phyloP scores from a whole-genome alignment of 1,140 invertebrate species.

The Scaptomyza montana region DNA sequence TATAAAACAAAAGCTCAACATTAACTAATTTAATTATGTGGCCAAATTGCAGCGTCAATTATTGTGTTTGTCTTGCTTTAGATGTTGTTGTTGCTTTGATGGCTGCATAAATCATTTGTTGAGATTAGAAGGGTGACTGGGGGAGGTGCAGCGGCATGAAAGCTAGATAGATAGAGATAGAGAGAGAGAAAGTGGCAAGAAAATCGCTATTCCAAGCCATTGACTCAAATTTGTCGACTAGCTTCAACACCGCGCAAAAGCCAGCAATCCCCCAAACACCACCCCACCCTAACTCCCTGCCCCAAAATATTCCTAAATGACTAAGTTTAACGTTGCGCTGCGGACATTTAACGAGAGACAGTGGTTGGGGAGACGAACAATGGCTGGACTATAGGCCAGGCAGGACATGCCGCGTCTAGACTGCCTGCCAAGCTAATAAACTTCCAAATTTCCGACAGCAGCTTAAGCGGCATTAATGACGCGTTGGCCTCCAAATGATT shows the following conservation, averaged over 20 bases:
- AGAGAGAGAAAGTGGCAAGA: conserved; percentile 2
- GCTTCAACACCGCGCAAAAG: background rate
- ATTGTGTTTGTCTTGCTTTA: conserved; percentile 21
- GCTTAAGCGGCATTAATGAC: conserved; percentile 64
- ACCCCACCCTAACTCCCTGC: background rate
- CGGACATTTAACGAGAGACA: conserved; percentile 32
- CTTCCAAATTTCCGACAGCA: conserved; percentile 58
- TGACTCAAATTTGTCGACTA: conserved; percentile 56
- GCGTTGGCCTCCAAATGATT: conserved; percentile 55
- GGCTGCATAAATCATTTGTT: conserved; percentile 47
- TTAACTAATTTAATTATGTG: conserved; percentile 74
- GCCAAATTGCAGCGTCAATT: conserved; percentile 47
- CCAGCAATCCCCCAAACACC: background rate
- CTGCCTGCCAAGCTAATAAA: conserved; percentile 55
- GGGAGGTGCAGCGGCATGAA: background rate
- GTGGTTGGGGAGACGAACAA: background rate
- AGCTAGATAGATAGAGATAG: background rate
- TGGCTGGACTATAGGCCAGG: background rate
- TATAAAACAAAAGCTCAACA: conserved; percentile 42
- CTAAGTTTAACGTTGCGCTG: conserved; percentile 25
- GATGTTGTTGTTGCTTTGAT: conserved; percentile 15
- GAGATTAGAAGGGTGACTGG: background rate
- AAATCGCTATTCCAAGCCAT: conserved; percentile 48
- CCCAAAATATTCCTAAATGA: conserved; percentile 21
- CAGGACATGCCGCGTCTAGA: conserved; percentile 39